Base-by-base conservation (phyloP, 1,140 invertebrate genomes). In the Neotoxoptera formosana region DNA sequence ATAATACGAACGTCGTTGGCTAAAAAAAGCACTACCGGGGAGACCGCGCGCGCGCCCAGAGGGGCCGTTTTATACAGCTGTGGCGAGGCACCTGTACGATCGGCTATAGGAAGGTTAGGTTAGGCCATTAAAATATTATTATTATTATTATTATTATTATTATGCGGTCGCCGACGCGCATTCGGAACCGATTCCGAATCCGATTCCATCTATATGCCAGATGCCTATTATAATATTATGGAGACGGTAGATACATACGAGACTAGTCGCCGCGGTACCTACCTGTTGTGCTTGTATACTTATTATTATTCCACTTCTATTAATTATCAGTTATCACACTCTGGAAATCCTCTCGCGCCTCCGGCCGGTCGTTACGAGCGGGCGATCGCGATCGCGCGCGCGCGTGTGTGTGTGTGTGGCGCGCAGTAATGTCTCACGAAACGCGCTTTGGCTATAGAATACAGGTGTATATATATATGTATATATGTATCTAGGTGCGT, bases 311-410 rank as follows among this genome's bases (percentile, higher is more conserved):
- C n/a, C 60, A 7, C 60, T 86, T 47, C 48, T 8, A 56, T 41
- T 56, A 41, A 56, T 56, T 56, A 56, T 53, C 17, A 36, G 87
- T 87, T 53, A 53, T 89, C 47, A 53, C 48, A 53, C n/a, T 89
- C 47, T 53, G 48, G 36, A 56, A 89, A 89, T 89, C 88, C 87
- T 89, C 48, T 53, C 51, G 88, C 88, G 88, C 88, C 51, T 25
- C 21, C 9, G 87, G 87, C 11, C 30, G 34, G 88, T 53, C 87
- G 87, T 89, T 89, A 56, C 34, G 34, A 41, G 7, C 11, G 4
- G 7, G n/a, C 11, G 21, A n/a, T 20, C 34, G n/a, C 48, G 45
- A 17, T 47, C 34, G 36, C 41, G 2, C 34, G 36, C 45, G 34
- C 34, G 36, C 41, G 2, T 21, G 36, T 84, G 34, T 41, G n/a